Evolutionary conservation across 2,888 invertebrate genomes (phyloP), one percentile per base, ranked within the genome.

Genomic region (Alentia gelatinosa): DNA sequence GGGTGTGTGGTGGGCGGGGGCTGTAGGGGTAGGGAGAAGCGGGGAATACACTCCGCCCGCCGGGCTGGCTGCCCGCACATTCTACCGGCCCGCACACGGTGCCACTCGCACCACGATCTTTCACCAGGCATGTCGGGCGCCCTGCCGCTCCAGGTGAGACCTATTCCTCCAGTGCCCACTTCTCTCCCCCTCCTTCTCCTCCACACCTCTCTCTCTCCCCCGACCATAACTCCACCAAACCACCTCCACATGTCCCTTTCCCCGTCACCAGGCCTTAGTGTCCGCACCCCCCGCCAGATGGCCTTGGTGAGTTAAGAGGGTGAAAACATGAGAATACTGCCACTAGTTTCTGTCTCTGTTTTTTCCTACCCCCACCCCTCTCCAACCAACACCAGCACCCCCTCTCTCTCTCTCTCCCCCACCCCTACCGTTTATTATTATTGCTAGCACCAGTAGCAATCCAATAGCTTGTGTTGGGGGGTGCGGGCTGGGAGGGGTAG

Each of bases 71-170:
- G 86, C 30, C 86, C 86, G 30, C 86, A 42, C 30, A 26, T 50
- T 30, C 50, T 86, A 86, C 42, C 86, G 39, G 79, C 79, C 79
- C 39, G 39, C n/a, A 83, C 83, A 39, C 83, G n/a, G 39, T 37
- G 35, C 83, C 15, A 19, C 86, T 83, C 42, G 7, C 86, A 79
- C 39, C 37, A 79, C 79, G 79, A 79, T 79, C 79, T 79, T 79
- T 79, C 79, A 79, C 79, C 79, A 79, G 79, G 0, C 39, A 39
- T 39, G 79, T 79, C 79, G 79, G 79, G 39, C 79, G 39, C 79
- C 79, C 35, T 7, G 23, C 39, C 15, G 39, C 35, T 79, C 79
- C 79, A 79, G 79, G 79, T 79, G 79, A 79, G 79, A 33, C 30
- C 33, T 19, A 26, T n/a, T n/a, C 74, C 74, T 74, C 47, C 47